A percentile compares a stretch with the other conserved stretches of the same genome.
Evolutionary conservation across 2,797 vertebrate genomes (phyloP).

Genomic region (Crenuchus spilurus): DNA sequence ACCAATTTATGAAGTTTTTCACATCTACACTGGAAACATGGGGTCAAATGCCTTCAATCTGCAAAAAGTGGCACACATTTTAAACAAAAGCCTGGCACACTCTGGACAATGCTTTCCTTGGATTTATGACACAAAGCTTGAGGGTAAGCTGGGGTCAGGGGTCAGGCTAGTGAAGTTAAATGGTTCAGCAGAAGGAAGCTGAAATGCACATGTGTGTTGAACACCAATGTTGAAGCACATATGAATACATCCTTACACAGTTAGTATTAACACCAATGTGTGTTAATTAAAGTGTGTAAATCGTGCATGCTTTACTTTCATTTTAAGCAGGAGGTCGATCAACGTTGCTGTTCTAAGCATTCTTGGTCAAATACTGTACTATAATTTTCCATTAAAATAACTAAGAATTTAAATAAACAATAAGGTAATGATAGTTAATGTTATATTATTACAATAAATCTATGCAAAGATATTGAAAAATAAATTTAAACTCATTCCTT

Average conservation of each 20-base stretch:
- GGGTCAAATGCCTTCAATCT: conserved; percentile 32
- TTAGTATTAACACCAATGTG: background rate
- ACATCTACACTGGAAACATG: background rate
- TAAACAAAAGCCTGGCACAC: conserved; percentile 39
- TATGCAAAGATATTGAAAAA: no score
- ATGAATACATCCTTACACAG: background rate
- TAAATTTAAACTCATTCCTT: no score
- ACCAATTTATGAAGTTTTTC: background rate
- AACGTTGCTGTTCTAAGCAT: background rate
- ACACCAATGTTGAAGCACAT: background rate
- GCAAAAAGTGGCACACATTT: conserved; percentile 21
- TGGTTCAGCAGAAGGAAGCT: conserved; percentile 26
- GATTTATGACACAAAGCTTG: conserved; percentile 53
- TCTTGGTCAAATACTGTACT: background rate
- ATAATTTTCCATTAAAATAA: no score
- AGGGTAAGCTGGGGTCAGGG: conserved; percentile 51
- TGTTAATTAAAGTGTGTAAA: background rate
- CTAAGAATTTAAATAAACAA: background rate
- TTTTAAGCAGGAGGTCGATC: background rate
- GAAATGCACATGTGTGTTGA: background rate
- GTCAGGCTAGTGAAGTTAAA: conserved; percentile 41
- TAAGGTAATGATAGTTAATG: no score
- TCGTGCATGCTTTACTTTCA: no score
- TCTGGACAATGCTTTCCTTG: conserved; percentile 50
- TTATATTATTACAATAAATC: no score